These are phyloP conservation scores for Dione juno DNA, from an alignment of 2,888 invertebrate genomes.

Conservation along the genomic window DNA sequence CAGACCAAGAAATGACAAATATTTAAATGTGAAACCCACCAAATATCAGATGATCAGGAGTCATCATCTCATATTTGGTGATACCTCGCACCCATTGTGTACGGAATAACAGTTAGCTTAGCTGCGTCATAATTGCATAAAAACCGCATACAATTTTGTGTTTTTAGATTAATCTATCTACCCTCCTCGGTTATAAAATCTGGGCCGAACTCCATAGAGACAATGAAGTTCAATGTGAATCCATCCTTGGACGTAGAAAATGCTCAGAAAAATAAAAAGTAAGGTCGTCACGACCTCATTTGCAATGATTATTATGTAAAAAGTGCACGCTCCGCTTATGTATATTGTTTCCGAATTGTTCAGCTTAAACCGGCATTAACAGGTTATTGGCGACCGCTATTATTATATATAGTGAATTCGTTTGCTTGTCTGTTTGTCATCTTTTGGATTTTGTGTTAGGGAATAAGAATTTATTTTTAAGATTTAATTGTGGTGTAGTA, in stretches of 20 bases:
- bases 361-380: conserved; percentile 28
- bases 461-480: no score
- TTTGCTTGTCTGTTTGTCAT: background rate
- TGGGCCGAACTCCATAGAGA: conserved; percentile 36
- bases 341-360: conserved; percentile 38
- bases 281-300: conserved; percentile 61
- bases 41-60: no score
- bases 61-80: no score
- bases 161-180: no score
- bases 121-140: no score
- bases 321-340: conserved; percentile 55
- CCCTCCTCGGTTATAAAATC: conserved; percentile 12
- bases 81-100: no score
- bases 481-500: no score
- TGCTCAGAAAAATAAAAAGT: conserved; percentile 56
- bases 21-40: no score
- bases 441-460: background rate
- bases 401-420: conserved; percentile 8
- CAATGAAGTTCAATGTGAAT: conserved; percentile 37
- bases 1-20: no score
- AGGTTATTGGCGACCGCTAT: conserved; percentile 21
- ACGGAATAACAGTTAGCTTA: no score
- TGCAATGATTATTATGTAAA: conserved; percentile 56
- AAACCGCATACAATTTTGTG: no score
- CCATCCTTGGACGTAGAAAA: conserved; percentile 61